Base-by-base conservation (phyloP, 2,888 invertebrate genomes). In the Pardosa pseudoannulata region DNA sequence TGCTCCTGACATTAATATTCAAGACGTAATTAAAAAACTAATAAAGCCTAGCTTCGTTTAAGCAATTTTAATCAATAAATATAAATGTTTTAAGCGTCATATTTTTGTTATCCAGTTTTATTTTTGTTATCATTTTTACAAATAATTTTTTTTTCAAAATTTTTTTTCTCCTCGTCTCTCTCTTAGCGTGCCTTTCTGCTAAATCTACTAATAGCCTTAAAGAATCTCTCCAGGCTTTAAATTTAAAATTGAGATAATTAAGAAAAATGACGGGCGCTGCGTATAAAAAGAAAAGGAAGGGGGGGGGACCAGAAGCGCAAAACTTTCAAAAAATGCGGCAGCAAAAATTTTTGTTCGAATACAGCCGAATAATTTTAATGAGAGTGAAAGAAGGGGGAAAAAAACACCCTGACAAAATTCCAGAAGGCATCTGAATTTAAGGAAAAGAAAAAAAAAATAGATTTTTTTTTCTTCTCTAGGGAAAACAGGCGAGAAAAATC, bases 171-270 rank as follows among this genome's bases (percentile, higher is more conserved):
- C 32, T 56, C 78, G 50, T 16, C 36, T 28, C 27, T 70, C 36
- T 70, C n/a, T 16, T 41, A 36, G 41, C 70, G 76, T 65, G 76
- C 70, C 62, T 82, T 78, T 72, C 72, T 78, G 67, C 78, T 83
- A 83, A 83, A 78, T 62, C 83, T 78, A 83, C 83, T 83, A 83
- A 83, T 86, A 79, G 86, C 79, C 79, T 79, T 86, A 79, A 86
- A 86, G 79, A 86, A 86, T 86, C 86, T 74, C 70, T 50, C 74
- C 32, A 64, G 86, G 36, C 79, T 86, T 79, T 86, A 79, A 86
- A 86, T 79, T 86, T 79, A 79, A 86, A 86, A 79, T 80, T 76
- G 86, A 87, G 86, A 87, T 80, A 87, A 80, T 87, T 87, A 87
- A 87, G 80, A 80, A 87, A 76, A 80, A 87, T 79, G 86, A 79